Conservation (phyloP, 1,140 invertebrate genomes). For the Drosophila nigrodunni region DNA sequence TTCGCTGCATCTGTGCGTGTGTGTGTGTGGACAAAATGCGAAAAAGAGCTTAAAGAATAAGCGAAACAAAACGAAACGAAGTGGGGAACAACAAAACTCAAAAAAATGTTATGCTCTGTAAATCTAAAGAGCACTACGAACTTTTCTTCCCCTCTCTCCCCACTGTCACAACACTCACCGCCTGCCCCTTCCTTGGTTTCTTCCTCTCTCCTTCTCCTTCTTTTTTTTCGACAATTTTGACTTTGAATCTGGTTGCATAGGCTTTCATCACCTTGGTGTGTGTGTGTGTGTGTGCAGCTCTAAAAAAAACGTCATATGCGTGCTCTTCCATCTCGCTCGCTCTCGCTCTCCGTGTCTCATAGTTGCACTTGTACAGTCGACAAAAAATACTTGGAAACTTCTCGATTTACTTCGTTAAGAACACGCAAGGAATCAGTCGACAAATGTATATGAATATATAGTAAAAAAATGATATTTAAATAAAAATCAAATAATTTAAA, state of each 20-base stretch:
- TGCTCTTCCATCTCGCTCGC: neutral
- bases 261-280: neutral
- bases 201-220: neutral
- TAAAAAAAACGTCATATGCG: neutral
- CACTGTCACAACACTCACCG: neutral
- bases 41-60: slow-evolving; percentile 34
- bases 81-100: neutral
- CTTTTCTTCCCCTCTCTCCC: neutral
- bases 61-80: slow-evolving; percentile 34
- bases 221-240: neutral
- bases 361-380: slow-evolving; percentile 60
- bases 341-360: slow-evolving; percentile 13
- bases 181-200: neutral
- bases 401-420: neutral
- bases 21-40: slow-evolving; percentile 36
- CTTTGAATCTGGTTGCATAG: slow-evolving; percentile 11
- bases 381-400: neutral
- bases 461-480: too few relatives aligned
- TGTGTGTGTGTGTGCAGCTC: slow-evolving; percentile 15
- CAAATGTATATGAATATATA: too few relatives aligned
- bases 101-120: slow-evolving; percentile 36
- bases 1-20: slow-evolving; percentile 3
- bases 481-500: too few relatives aligned
- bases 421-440: neutral
- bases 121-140: slow-evolving; percentile 36